Conservation (phyloP, 2,888 invertebrate genomes). For the Sphecodes monilicornis region DNA sequence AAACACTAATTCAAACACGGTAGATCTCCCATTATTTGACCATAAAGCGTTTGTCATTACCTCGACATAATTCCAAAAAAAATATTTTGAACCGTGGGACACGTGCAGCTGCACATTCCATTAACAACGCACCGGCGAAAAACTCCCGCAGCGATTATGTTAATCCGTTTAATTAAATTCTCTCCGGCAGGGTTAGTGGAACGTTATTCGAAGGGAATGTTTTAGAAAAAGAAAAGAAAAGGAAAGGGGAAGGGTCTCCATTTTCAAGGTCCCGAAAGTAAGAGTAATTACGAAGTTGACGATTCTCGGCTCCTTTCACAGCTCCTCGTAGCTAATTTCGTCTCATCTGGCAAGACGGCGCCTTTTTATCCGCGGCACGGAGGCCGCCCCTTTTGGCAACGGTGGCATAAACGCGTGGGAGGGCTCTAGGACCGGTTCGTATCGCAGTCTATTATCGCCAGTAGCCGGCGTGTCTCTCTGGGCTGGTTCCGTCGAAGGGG, state of each 20-base stretch:
- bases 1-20: background rate
- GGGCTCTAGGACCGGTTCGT: slow-evolving; percentile 37
- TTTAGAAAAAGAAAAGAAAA: background rate
- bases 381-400: slow-evolving; percentile 43
- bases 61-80: background rate
- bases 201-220: background rate
- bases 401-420: slow-evolving; percentile 21
- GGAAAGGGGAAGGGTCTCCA: background rate
- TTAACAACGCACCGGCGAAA: background rate
- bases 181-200: background rate
- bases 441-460: slow-evolving; percentile 69
- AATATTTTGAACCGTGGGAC: background rate
- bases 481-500: slow-evolving; percentile 67
- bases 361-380: slow-evolving; percentile 29
- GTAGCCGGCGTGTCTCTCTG: slow-evolving; percentile 56
- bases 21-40: background rate
- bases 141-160: slow-evolving; percentile 12
- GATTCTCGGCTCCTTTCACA: slow-evolving; percentile 19
- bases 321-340: slow-evolving; percentile 41
- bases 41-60: background rate
- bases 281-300: slow-evolving; percentile 42
- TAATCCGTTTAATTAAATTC: slow-evolving; percentile 16
- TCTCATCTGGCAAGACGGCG: slow-evolving; percentile 27
- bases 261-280: slow-evolving; percentile 17
- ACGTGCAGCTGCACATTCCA: background rate